These are phyloP conservation scores for Leptobrachium leishanense DNA, from an alignment of 2,113 vertebrate genomes.

Conservation along the genomic window DNA sequence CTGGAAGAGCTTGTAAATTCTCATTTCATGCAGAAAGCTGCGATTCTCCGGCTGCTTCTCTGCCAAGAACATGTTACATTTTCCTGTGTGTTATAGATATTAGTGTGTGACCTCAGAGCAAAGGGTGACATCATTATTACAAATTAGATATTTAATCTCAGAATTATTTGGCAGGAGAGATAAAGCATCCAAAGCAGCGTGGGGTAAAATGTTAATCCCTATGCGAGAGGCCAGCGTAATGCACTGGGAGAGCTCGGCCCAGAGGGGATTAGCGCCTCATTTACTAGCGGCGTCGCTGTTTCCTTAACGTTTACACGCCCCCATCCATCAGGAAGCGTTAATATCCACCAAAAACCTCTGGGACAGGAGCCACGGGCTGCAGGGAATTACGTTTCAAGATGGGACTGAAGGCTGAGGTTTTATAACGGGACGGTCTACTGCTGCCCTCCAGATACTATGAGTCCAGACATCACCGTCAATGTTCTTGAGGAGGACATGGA, in stretches of 20 bases:
- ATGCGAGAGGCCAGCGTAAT: background rate
- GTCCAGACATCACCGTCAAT: no score
- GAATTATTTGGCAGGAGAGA: background rate
- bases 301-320: background rate
- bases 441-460: no score
- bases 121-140: background rate
- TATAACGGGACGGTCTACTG: no score
- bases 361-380: background rate
- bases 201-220: conserved; percentile 2
- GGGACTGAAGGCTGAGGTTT: no score
- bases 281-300: background rate
- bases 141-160: background rate
- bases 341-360: background rate
- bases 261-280: conserved; percentile 11
- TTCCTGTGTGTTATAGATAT: no score
- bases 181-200: background rate
- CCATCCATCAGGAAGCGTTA: background rate
- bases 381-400: background rate
- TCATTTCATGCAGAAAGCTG: no score
- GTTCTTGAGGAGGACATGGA: no score
- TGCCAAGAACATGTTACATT: no score
- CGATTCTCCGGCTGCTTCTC: no score
- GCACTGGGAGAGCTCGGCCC: background rate
- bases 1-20: no score
- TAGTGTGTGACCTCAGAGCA: background rate